A percentile compares a stretch with the other conserved stretches of the same genome.
Evolutionary conservation across 2,888 invertebrate genomes (phyloP).

Genomic region (Eurois occulta): DNA sequence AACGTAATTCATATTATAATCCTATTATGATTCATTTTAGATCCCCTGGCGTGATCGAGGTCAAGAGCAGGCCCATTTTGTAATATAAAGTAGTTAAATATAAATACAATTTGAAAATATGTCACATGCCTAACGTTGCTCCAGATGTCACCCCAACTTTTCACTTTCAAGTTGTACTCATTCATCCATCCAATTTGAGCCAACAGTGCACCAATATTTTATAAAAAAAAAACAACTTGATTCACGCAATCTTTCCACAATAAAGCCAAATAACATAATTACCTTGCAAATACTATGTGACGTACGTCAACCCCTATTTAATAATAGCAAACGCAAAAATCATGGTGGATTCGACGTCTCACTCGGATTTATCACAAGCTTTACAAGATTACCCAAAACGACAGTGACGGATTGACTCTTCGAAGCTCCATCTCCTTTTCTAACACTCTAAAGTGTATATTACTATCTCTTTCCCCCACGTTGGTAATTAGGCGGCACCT

Average conservation of each 20-base stretch:
- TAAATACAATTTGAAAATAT: no score
- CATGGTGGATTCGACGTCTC: constrained; percentile 79
- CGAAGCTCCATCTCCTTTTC: constrained; percentile 73
- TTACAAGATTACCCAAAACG: constrained; percentile 88
- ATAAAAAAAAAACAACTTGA: neutral
- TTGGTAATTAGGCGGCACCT: constrained; percentile 87
- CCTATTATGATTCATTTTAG: no score
- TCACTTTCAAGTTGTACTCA: neutral
- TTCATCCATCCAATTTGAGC: no score
- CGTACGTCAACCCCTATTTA: constrained; percentile 78
- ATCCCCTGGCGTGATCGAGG: no score
- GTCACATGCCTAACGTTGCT: neutral
- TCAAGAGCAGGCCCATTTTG: no score
- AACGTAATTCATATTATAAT: no score
- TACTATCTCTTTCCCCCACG: constrained; percentile 71
- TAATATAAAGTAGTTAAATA: no score
- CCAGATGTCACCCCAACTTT: neutral
- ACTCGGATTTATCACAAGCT: constrained; percentile 86
- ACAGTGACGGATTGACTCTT: constrained; percentile 89
- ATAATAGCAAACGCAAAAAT: constrained; percentile 84
- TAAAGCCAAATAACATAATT: constrained; percentile 44
- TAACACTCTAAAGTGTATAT: constrained; percentile 61
- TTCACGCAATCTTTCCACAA: constrained; percentile 6
- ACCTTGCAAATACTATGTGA: constrained; percentile 67
- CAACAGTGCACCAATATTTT: no score